A percentile compares a stretch with the other conserved stretches of the same genome.
Evolutionary conservation across 2,888 invertebrate species (phyloP).

Genomic region (Entomobrya proxima): DNA sequence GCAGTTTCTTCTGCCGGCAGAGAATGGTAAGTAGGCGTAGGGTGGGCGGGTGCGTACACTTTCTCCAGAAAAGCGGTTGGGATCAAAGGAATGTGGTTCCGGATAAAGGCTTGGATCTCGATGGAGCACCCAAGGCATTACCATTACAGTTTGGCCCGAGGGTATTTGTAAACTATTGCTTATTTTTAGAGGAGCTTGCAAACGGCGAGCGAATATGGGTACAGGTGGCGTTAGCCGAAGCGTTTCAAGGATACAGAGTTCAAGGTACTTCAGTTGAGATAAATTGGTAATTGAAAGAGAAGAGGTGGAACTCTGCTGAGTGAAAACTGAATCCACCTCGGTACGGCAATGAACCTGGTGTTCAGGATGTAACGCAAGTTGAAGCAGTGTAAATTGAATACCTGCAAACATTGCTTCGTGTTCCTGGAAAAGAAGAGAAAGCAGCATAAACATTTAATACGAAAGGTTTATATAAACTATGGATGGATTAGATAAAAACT

Average conservation of each 20-base stretch:
- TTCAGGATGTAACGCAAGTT: neutral
- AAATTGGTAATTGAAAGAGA: neutral
- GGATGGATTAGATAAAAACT: too few species aligned
- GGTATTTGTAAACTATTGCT: neutral
- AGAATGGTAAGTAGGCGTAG: neutral
- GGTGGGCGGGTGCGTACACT: neutral
- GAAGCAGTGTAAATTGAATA: neutral
- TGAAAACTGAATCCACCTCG: neutral
- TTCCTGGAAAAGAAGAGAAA: neutral
- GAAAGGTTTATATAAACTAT: too few species aligned
- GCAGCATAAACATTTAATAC: too few species aligned
- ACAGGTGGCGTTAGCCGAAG: neutral
- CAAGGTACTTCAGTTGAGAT: neutral
- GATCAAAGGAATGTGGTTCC: neutral
- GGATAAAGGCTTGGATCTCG: neutral
- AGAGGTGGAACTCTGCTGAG: too few species aligned
- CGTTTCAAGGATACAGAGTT: neutral
- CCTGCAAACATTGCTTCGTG: neutral
- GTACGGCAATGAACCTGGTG: neutral
- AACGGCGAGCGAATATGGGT: neutral
- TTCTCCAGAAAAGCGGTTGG: neutral
- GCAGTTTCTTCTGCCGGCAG: neutral
- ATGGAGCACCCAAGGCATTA: neutral
- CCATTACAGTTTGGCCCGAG: neutral
- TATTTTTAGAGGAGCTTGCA: neutral